Evolutionary conservation across 2,113 vertebrate species (phyloP).

Genomic region (Otolemur garnettii): DNA sequence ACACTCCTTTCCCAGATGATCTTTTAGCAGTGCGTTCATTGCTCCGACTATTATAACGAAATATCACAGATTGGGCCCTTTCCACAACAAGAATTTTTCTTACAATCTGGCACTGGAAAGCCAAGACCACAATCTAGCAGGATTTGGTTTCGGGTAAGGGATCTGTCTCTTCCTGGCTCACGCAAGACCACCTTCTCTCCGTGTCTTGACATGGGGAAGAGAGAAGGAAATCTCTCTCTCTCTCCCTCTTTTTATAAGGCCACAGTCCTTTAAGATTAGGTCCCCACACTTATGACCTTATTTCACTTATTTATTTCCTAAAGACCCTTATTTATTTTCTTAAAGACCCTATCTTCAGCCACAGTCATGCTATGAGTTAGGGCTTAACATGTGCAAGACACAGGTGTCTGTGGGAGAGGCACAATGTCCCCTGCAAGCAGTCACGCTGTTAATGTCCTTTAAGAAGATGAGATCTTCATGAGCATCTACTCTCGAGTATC

Average conservation of each 20-base stretch:
- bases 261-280: not conserved
- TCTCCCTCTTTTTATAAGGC: not conserved
- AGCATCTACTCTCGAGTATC: not conserved
- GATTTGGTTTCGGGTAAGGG: not conserved
- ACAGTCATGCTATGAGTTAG: not conserved
- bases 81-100: not conserved
- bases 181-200: not conserved
- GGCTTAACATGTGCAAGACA: not conserved
- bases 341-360: not conserved
- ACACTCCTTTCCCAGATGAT: not conserved
- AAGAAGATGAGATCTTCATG: not conserved
- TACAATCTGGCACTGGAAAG: not conserved
- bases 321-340: not conserved
- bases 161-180: slow-evolving; percentile 3
- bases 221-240: not conserved
- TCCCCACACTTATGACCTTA: not conserved
- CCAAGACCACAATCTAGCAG: not conserved
- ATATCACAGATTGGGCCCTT: not conserved
- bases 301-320: not conserved
- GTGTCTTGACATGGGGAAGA: not conserved
- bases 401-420: no score
- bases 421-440: not conserved
- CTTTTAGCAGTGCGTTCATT: not conserved
- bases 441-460: not conserved
- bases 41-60: not conserved